Evolutionary conservation across 2,888 invertebrate genomes (phyloP).

Genomic region (Amphipoea oculea): DNA sequence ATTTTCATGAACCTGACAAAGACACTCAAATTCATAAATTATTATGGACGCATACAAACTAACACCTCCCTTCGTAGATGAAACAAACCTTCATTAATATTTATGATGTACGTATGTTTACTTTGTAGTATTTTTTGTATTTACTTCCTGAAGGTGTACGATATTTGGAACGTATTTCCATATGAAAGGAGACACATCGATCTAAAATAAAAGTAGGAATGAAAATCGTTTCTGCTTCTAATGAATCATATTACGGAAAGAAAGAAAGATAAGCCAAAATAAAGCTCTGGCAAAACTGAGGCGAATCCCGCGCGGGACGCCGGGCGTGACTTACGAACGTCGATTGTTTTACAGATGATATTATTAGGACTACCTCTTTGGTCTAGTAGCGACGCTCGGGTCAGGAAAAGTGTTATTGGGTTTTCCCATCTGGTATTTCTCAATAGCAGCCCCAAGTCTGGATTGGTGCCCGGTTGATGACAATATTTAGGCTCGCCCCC

Average conservation of each 20-base stretch:
- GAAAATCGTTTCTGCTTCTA: neutral
- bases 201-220: neutral
- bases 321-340: neutral
- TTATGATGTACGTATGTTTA: slow-evolving; percentile 13
- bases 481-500: neutral
- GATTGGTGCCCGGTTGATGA: neutral
- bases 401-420: neutral
- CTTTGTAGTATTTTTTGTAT: slow-evolving; percentile 21
- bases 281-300: neutral
- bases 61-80: no score
- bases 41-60: no score
- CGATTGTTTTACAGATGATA: neutral
- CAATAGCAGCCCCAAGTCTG: neutral
- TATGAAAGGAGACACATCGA: neutral
- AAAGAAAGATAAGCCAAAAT: neutral
- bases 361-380: neutral
- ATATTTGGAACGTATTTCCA: slow-evolving; percentile 13
- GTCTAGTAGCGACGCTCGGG: neutral
- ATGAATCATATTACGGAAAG: neutral
- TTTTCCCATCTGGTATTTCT: neutral
- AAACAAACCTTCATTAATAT: slow-evolving; percentile 27
- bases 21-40: no score
- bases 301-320: neutral
- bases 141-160: neutral
- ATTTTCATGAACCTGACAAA: no score